A percentile compares a stretch with the other conserved stretches of the same genome.
Conservation (phyloP, 2,797 vertebrate species). For the Cossypha dichroa region DNA sequence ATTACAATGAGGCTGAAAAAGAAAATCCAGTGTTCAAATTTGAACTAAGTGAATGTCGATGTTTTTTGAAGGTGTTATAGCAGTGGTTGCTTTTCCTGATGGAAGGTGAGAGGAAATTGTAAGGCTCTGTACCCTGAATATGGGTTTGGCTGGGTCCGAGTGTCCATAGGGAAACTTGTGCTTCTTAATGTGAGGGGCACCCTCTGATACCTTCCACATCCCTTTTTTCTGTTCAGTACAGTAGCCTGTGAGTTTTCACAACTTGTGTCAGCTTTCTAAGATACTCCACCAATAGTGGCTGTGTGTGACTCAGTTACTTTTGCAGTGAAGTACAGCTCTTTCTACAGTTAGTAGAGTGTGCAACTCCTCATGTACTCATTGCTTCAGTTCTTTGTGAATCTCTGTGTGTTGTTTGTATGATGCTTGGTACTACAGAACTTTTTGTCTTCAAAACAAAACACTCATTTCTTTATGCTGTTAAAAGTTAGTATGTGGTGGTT, state of each 20-base stretch:
- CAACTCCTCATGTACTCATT: background rate
- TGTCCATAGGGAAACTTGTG: background rate
- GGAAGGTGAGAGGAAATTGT: background rate
- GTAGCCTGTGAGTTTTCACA: background rate
- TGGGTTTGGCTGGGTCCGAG: background rate
- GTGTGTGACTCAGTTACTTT: background rate
- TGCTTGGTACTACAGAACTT: background rate
- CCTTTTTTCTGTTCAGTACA: background rate
- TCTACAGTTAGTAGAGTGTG: background rate
- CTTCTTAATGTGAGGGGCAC: background rate
- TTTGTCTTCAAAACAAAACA: background rate
- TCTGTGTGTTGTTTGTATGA: background rate
- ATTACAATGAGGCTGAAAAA: background rate
- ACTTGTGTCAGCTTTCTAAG: background rate
- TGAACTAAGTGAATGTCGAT: background rate
- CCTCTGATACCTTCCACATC: background rate
- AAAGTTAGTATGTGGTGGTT: background rate
- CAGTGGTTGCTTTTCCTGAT: background rate
- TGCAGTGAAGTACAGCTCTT: background rate
- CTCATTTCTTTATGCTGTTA: background rate
- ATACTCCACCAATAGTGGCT: background rate
- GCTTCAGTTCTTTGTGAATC: background rate
- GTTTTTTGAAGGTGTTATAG: background rate
- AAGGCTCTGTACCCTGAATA: background rate
- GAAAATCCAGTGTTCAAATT: background rate